phyloP scores from a whole-genome alignment of 2,888 invertebrate species.

The Dascillus cervinus region DNA sequence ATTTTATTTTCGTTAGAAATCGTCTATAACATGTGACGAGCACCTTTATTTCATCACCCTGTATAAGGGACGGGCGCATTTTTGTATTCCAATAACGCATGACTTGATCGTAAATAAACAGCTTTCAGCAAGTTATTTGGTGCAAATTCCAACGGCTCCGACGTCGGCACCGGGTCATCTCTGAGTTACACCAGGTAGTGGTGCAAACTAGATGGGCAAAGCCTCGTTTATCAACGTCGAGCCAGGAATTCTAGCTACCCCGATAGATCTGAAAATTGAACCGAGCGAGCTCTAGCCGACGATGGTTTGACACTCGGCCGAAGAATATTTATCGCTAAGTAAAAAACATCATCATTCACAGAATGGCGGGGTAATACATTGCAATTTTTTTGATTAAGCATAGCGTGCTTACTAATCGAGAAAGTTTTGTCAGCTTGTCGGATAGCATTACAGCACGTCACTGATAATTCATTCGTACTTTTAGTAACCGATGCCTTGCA shows the following conservation, averaged over 20 bases:
- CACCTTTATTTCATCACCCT: too few relatives aligned
- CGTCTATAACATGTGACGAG: too few relatives aligned
- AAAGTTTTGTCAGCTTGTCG: slow-evolving; percentile 16
- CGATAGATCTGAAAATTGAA: slow-evolving; percentile 24
- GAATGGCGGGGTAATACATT: slow-evolving; percentile 6
- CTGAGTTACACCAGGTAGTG: slow-evolving; percentile 22
- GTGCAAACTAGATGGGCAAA: slow-evolving; percentile 25
- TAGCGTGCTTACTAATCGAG: slow-evolving; percentile 18
- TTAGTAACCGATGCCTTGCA: slow-evolving; percentile 6
- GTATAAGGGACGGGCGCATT: too few relatives aligned
- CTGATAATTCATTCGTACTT: slow-evolving; percentile 24
- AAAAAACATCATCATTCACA: slow-evolving; percentile 18
- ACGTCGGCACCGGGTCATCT: slow-evolving; percentile 18
- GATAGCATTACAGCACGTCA: slow-evolving; percentile 17
- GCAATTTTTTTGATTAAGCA: slow-evolving; percentile 9
- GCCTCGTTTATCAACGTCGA: slow-evolving; percentile 24
- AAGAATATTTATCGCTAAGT: slow-evolving; percentile 12
- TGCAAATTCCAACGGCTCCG: slow-evolving; percentile 20
- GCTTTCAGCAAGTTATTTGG: slow-evolving; percentile 28
- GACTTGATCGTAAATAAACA: slow-evolving; percentile 31
- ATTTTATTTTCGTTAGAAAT: too few relatives aligned
- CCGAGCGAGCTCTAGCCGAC: slow-evolving; percentile 15
- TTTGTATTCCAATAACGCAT: slow-evolving; percentile 30
- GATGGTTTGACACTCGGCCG: slow-evolving; percentile 20
- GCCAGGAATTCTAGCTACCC: slow-evolving; percentile 20